Evolutionary conservation across 2,113 vertebrate genomes (phyloP).

Genomic region (Archocentrus centrarchus): DNA sequence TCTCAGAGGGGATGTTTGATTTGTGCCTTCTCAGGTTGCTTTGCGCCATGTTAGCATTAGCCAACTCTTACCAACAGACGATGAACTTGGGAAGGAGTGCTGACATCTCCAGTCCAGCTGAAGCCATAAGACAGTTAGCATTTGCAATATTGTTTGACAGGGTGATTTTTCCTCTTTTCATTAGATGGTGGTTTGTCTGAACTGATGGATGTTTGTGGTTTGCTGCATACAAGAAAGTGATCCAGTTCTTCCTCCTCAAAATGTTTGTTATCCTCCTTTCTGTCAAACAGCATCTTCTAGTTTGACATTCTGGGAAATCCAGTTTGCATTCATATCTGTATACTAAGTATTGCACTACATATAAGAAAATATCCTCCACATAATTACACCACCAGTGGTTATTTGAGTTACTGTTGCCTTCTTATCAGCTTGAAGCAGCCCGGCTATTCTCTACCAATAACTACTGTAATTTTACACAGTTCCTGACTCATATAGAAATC

Average conservation of each 20-base stretch:
- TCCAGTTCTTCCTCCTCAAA: not conserved
- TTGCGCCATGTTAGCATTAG: not conserved
- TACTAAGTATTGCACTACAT: not conserved
- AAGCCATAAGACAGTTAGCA: not conserved
- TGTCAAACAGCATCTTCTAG: not conserved
- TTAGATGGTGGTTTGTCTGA: not conserved
- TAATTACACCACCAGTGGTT: not conserved
- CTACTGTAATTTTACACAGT: not conserved
- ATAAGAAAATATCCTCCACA: not conserved
- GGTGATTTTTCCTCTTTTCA: conserved; percentile 3
- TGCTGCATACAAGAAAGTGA: not conserved
- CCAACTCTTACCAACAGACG: not conserved
- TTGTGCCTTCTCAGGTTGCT: conserved; percentile 3
- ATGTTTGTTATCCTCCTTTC: not conserved
- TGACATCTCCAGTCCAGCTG: conserved; percentile 9
- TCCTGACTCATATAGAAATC: not conserved
- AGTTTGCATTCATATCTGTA: not conserved
- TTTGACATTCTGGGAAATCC: not conserved
- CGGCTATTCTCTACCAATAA: not conserved
- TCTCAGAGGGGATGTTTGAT: not conserved
- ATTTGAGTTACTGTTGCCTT: not conserved
- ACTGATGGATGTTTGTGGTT: conserved; percentile 4
- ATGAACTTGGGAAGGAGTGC: not conserved
- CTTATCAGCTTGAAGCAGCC: not conserved
- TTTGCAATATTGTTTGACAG: conserved; percentile 2